Percentiles rank a stretch among this genome's conserved stretches.
Evolutionary conservation across 2,797 vertebrate species (phyloP).

Genomic region (Anguilla pacifica): DNA sequence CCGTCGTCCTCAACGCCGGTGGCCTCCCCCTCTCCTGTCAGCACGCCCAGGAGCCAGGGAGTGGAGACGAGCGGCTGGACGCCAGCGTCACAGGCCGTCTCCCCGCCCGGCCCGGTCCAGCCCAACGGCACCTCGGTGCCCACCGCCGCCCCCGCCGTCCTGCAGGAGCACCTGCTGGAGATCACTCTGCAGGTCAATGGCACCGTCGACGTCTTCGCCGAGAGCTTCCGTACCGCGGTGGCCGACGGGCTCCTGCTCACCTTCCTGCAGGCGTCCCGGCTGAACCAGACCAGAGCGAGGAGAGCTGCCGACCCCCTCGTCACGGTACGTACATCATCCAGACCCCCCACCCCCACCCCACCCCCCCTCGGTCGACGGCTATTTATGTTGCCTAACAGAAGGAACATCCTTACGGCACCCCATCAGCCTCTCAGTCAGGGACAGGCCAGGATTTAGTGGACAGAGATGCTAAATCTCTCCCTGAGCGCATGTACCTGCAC

Average conservation of each 20-base stretch:
- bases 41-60: neutral
- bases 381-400: neutral
- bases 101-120: neutral
- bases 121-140: neutral
- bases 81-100: neutral
- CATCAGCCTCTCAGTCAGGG: neutral
- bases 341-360: too few species aligned
- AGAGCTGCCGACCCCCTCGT: neutral
- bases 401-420: neutral
- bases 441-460: neutral
- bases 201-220: conserved; percentile 11
- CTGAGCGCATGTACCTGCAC: neutral
- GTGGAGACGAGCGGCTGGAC: neutral
- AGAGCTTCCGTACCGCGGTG: conserved; percentile 16
- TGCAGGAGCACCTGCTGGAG: conserved; percentile 14
- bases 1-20: neutral
- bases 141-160: neutral
- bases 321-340: neutral
- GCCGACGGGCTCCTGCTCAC: conserved; percentile 6
- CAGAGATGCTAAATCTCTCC: neutral
- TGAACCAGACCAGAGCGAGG: conserved; percentile 6
- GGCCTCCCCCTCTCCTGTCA: neutral
- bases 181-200: conserved; percentile 31
- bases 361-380: neutral
- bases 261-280: conserved; percentile 15